Evolutionary conservation across 2,797 vertebrate species (phyloP).

Genomic region (Epinephelus malabaricus): DNA sequence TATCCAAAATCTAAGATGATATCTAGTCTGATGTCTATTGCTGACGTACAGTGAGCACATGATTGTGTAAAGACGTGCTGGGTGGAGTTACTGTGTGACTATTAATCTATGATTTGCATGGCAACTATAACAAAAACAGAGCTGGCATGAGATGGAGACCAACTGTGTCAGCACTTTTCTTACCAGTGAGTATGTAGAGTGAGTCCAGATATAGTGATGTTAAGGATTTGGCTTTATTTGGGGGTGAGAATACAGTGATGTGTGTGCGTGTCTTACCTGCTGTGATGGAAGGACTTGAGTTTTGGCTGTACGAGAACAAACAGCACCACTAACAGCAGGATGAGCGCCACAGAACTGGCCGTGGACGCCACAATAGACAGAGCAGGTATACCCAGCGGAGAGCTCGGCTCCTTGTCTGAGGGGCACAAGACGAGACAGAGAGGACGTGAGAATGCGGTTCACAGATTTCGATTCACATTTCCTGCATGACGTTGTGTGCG

Average conservation of each 20-base stretch:
- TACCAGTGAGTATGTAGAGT: too few relatives aligned
- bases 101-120: not conserved
- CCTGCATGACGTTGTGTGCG: not conserved
- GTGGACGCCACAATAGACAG: constrained; percentile 96
- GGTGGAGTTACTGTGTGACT: not conserved
- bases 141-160: too few relatives aligned
- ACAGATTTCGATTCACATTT: constrained; percentile 14
- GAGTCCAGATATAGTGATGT: too few relatives aligned
- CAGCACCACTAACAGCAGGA: constrained; percentile 96
- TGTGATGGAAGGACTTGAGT: constrained; percentile 98
- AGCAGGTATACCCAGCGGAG: constrained; percentile 91
- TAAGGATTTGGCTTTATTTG: not conserved
- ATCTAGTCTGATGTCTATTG: too few relatives aligned
- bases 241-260: not conserved
- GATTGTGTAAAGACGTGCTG: not conserved
- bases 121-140: not conserved
- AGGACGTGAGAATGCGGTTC: constrained; percentile 19
- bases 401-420: constrained; percentile 91
- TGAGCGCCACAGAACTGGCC: constrained; percentile 94
- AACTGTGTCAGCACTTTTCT: too few relatives aligned
- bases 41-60: too few relatives aligned
- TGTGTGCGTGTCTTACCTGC: constrained; percentile 85
- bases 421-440: constrained; percentile 30
- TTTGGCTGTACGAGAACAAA: constrained; percentile 98
- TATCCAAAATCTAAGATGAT: too few relatives aligned